Evolutionary conservation across 2,113 vertebrate genomes (phyloP).

Genomic region (Urocynchramus pylzowi): DNA sequence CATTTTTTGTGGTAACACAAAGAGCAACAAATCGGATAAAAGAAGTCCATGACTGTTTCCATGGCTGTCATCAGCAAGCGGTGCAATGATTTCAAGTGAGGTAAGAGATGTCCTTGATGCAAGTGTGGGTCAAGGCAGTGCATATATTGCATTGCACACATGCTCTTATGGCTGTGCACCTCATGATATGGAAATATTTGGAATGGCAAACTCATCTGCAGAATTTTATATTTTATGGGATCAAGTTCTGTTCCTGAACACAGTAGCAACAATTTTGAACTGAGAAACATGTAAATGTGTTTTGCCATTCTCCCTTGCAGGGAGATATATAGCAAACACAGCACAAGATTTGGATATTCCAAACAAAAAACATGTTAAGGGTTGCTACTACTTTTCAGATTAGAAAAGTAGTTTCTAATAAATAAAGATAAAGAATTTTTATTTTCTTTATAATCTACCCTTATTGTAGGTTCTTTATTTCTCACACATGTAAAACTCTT

Average conservation of each 20-base stretch:
- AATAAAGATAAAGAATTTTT: not conserved
- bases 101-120: not conserved
- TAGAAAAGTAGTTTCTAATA: too few species aligned
- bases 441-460: slow-evolving; percentile 24
- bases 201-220: not conserved
- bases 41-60: not conserved
- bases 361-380: not conserved
- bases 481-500: slow-evolving; percentile 30
- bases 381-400: slow-evolving; percentile 5
- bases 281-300: not conserved
- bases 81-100: not conserved
- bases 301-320: not conserved
- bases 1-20: not conserved
- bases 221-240: not conserved
- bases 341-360: not conserved
- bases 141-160: not conserved
- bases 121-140: not conserved
- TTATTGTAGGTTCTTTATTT: slow-evolving; percentile 29
- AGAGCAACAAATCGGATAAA: not conserved
- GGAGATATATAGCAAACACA: not conserved
- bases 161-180: not conserved
- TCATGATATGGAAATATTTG: not conserved
- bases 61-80: not conserved
- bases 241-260: not conserved
- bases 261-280: not conserved